Conservation (phyloP, 2,888 invertebrate species). For the Metellina segmentata region DNA sequence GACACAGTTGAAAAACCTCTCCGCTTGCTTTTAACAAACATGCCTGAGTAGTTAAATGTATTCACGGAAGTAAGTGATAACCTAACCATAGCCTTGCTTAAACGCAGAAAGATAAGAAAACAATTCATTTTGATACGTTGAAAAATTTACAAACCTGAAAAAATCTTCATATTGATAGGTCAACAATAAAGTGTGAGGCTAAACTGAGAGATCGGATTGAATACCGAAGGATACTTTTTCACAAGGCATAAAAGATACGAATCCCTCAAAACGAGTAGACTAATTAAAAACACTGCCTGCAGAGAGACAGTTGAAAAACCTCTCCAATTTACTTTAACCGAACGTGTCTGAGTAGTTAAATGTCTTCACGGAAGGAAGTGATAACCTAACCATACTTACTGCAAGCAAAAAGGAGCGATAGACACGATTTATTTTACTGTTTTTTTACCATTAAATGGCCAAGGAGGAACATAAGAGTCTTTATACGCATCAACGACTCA, state of each 20-base stretch:
- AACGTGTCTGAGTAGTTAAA: background rate
- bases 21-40: background rate
- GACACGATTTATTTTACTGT: conserved; percentile 28
- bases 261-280: background rate
- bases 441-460: conserved; percentile 28
- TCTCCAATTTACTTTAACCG: background rate
- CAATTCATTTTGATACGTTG: too few species aligned
- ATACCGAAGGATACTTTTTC: too few species aligned
- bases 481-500: conserved; percentile 55
- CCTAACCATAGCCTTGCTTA: background rate
- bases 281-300: background rate
- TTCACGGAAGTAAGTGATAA: background rate
- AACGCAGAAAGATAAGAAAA: background rate
- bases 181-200: too few species aligned
- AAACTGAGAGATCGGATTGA: too few species aligned
- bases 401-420: conserved; percentile 12
- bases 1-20: background rate
- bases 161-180: too few species aligned
- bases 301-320: background rate
- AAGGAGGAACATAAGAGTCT: conserved; percentile 45
- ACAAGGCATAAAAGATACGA: background rate
- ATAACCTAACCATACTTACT: background rate
- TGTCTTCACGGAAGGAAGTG: background rate
- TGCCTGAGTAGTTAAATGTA: background rate
- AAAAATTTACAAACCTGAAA: too few species aligned